phyloP scores from a whole-genome alignment of 1,140 invertebrate genomes.

The Paralvinella palmiformis region DNA sequence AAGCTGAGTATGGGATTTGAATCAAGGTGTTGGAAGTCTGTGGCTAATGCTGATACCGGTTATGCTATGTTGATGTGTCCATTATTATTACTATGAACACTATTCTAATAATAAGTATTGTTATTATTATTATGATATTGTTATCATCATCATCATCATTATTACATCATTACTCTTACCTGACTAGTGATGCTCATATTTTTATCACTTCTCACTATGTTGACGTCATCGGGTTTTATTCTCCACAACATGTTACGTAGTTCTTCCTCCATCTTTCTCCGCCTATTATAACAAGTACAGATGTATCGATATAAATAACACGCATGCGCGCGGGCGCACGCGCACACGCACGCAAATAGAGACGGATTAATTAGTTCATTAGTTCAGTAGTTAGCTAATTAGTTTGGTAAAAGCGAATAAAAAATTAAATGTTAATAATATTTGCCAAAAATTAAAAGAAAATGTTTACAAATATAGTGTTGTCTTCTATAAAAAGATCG shows the following conservation, averaged over 20 bases:
- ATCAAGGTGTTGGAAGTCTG: not conserved
- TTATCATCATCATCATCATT: not conserved
- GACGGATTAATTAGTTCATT: too few relatives aligned
- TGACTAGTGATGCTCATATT: not conserved
- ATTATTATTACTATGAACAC: not conserved
- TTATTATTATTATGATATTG: not conserved
- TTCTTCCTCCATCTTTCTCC: constrained; percentile 82
- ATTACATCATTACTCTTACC: not conserved
- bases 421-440: too few relatives aligned
- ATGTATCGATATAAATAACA: not conserved
- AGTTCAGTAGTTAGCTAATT: too few relatives aligned
- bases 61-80: not conserved
- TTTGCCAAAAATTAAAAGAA: too few relatives aligned
- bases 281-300: constrained; percentile 56
- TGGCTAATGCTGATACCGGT: not conserved
- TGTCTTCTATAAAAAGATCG: too few relatives aligned
- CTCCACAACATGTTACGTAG: constrained; percentile 91
- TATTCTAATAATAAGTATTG: not conserved
- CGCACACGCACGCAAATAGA: too few relatives aligned
- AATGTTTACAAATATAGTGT: too few relatives aligned
- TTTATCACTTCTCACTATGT: constrained; percentile 17
- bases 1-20: constrained; percentile 6
- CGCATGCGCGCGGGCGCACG: too few relatives aligned
- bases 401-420: too few relatives aligned
- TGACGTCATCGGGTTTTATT: constrained; percentile 62